Conservation (phyloP, 2,888 invertebrate genomes). For the Chrysolina oricalcia region DNA sequence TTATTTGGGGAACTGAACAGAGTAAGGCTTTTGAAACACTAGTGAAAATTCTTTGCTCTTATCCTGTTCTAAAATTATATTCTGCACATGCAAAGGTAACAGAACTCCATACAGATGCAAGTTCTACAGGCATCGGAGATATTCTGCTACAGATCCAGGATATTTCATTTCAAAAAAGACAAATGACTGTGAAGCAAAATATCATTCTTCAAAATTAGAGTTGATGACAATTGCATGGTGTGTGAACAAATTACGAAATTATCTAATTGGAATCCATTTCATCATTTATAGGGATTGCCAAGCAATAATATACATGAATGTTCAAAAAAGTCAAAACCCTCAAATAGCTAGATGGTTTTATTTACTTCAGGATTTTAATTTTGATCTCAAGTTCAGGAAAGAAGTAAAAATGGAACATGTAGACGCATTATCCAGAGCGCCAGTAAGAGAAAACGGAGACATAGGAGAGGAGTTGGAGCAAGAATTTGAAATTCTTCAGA, state of each 20-base stretch:
- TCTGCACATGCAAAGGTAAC: conserved; percentile 39
- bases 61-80: conserved; percentile 49
- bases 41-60: no score
- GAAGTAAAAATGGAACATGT: conserved; percentile 54
- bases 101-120: conserved; percentile 43
- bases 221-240: no score
- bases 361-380: conserved; percentile 50
- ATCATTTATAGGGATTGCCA: conserved; percentile 50
- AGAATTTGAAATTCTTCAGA: no score
- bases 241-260: no score
- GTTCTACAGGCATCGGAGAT: no score
- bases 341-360: conserved; percentile 55
- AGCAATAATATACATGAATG: no score
- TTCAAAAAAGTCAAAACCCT: conserved; percentile 53
- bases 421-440: conserved; percentile 54
- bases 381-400: conserved; percentile 49
- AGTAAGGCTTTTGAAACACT: no score
- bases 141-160: conserved; percentile 58
- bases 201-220: no score
- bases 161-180: conserved; percentile 57
- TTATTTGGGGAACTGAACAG: conserved; percentile 2
- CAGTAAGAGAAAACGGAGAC: neutral
- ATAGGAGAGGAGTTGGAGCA: neutral
- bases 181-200: no score
- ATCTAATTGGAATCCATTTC: no score